Conservation (phyloP, 1,140 invertebrate species). For the Anastrepha ludens region DNA sequence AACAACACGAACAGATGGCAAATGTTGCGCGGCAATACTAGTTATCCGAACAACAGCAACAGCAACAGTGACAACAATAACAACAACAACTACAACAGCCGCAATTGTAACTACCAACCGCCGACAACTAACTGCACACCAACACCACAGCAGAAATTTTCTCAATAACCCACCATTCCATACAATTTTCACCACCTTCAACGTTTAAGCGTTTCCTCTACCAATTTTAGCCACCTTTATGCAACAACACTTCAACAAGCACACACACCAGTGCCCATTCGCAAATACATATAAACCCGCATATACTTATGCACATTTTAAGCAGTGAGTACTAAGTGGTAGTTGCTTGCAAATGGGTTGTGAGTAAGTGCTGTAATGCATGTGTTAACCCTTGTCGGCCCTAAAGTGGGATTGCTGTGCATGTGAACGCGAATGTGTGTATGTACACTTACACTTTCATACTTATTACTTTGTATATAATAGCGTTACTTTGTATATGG, state of each 20-base stretch:
- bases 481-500: not conserved
- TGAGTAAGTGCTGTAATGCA: constrained; percentile 31
- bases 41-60: not conserved
- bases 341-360: constrained; percentile 45
- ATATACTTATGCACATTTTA: not conserved
- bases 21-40: not conserved
- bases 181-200: constrained; percentile 20
- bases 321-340: constrained; percentile 32
- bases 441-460: not conserved
- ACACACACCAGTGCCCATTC: not conserved
- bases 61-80: too few species aligned
- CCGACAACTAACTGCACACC: not conserved
- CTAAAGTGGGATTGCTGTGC: not conserved
- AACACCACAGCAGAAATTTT: not conserved
- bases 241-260: constrained; percentile 32
- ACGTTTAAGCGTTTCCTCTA: constrained; percentile 38
- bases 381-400: constrained; percentile 18
- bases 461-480: not conserved
- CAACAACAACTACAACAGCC: too few species aligned
- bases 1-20: not conserved
- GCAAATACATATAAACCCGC: not conserved
- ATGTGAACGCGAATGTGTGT: not conserved
- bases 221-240: constrained; percentile 45
- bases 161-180: not conserved
- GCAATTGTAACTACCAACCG: not conserved